phyloP scores from a whole-genome alignment of 2,797 vertebrate species.

The Phrynocephalus guinanensis region DNA sequence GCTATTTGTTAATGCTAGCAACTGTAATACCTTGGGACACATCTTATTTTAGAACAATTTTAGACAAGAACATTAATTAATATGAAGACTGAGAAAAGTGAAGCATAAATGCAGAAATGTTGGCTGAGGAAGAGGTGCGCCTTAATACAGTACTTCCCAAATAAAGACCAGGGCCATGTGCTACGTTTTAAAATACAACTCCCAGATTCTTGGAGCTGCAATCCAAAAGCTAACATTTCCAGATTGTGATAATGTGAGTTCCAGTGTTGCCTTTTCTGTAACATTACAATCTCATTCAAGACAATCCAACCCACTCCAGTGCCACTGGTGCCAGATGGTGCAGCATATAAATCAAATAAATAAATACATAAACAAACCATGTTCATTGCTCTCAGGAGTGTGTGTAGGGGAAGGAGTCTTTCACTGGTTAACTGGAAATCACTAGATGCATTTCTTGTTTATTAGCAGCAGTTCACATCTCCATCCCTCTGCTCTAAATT shows the following conservation, averaged over 20 bases:
- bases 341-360: no score
- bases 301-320: no score
- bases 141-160: slow-evolving; percentile 1
- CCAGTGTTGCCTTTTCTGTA: neutral
- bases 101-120: neutral
- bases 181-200: neutral
- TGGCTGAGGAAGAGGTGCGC: slow-evolving; percentile 35
- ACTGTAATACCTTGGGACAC: neutral
- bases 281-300: neutral
- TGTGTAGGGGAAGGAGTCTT: neutral
- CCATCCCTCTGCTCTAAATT: no score
- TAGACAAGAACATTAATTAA: slow-evolving; percentile 52
- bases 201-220: no score
- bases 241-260: neutral
- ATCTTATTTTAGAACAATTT: slow-evolving; percentile 41
- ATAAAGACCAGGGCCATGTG: slow-evolving; percentile 15
- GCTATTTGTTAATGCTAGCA: slow-evolving; percentile 9
- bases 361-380: no score
- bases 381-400: neutral
- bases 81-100: slow-evolving; percentile 40
- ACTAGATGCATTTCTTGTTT: neutral
- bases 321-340: no score
- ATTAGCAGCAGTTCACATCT: neutral
- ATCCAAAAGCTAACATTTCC: no score
- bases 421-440: neutral